These are phyloP conservation scores for Oscheius sp. DNA, from an alignment of 2,888 invertebrate genomes.

Conservation along the genomic window DNA sequence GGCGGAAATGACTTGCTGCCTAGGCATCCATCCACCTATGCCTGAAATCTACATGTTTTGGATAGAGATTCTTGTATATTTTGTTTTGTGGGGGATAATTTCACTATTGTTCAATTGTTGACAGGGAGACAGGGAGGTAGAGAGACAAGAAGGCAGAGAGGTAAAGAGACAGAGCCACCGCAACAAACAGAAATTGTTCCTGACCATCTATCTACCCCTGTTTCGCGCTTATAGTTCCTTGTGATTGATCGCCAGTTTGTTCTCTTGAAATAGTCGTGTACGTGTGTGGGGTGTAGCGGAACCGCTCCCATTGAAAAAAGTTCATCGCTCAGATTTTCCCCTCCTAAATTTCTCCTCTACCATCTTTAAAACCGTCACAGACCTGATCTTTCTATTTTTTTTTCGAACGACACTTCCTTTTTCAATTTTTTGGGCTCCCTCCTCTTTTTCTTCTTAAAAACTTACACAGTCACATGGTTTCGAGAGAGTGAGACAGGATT, in stretches of 20 bases:
- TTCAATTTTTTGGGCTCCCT: neutral
- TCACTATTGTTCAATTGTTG: no score
- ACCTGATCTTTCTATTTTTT: neutral
- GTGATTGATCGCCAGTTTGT: conserved; percentile 8
- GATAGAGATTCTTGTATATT: neutral
- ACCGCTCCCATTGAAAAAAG: neutral
- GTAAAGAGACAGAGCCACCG: no score
- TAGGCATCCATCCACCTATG: conserved; percentile 24
- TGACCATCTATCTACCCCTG: no score
- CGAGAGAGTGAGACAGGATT: neutral
- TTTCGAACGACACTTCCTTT: neutral
- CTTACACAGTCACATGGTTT: neutral
- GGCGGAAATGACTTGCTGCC: conserved; percentile 31
- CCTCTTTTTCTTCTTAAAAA: neutral
- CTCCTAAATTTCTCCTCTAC: neutral
- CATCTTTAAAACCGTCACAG: neutral
- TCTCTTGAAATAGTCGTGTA: conserved; percentile 1
- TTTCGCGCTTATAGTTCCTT: no score
- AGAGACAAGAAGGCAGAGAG: no score
- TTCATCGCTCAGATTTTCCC: neutral
- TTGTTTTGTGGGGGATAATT: no score
- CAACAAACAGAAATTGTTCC: no score
- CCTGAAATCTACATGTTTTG: neutral
- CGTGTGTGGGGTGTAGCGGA: neutral
- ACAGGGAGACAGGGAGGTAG: no score